phyloP scores from a whole-genome alignment of 1,140 invertebrate genomes.

The Ostrea edulis region DNA sequence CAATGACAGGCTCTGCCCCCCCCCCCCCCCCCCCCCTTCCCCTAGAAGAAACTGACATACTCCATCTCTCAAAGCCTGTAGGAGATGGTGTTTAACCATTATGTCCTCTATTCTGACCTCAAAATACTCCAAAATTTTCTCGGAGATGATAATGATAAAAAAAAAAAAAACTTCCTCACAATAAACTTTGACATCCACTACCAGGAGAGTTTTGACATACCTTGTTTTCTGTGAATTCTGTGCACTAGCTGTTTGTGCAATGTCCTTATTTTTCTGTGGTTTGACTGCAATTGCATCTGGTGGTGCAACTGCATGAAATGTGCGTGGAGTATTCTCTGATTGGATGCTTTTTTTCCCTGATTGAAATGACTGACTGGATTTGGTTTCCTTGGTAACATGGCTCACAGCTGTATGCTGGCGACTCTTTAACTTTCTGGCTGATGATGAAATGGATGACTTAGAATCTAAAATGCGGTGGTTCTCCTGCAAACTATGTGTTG shows the following conservation, averaged over 20 bases:
- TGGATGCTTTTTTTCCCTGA: not conserved
- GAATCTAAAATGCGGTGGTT: not conserved
- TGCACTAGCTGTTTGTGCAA: not conserved
- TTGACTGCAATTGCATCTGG: slow-evolving; percentile 32
- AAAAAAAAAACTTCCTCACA: too few species aligned
- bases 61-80: too few species aligned
- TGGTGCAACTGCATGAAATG: slow-evolving; percentile 23
- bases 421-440: not conserved
- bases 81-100: too few species aligned
- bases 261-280: slow-evolving; percentile 15
- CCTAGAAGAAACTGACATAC: too few species aligned
- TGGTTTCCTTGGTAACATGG: not conserved
- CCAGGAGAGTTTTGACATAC: not conserved
- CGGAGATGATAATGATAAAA: too few species aligned
- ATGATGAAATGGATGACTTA: not conserved
- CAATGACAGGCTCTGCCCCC: too few species aligned
- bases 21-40: too few species aligned
- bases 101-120: too few species aligned
- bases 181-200: too few species aligned
- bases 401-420: not conserved
- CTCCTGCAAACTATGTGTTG: not conserved
- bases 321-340: not conserved
- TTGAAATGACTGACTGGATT: not conserved
- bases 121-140: too few species aligned
- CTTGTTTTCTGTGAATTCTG: not conserved